phyloP scores from a whole-genome alignment of 2,113 vertebrate species.

The Laterallus jamaicensis region DNA sequence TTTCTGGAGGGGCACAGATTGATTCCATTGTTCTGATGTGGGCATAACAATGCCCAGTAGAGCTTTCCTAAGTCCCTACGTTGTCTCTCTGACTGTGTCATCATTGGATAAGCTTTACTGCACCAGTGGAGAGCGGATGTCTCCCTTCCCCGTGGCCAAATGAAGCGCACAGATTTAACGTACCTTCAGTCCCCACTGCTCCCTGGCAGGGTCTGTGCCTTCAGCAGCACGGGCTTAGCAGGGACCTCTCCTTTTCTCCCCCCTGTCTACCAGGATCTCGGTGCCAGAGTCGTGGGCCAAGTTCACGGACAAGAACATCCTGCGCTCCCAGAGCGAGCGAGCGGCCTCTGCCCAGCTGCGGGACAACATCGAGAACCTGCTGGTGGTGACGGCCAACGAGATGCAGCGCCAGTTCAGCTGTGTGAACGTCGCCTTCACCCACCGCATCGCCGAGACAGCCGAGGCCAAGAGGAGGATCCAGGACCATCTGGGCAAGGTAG shows the following conservation, averaged over 20 bases:
- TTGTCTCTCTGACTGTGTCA: not conserved
- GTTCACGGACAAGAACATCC: constrained; percentile 91
- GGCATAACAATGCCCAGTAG: not conserved
- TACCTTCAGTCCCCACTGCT: not conserved
- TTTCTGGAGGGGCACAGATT: not conserved
- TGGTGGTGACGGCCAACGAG: constrained; percentile 84
- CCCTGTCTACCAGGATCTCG: constrained; percentile 77
- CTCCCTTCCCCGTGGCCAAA: not conserved
- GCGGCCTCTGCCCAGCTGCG: constrained; percentile 83
- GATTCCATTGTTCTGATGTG: not conserved
- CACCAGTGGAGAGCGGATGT: not conserved
- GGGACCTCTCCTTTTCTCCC: not conserved
- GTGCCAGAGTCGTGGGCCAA: constrained; percentile 91
- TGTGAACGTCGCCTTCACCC: constrained; percentile 87
- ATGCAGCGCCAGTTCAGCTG: constrained; percentile 93
- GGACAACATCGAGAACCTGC: constrained; percentile 82
- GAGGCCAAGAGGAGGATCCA: constrained; percentile 91
- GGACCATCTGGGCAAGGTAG: constrained; percentile 85
- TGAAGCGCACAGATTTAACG: too few species aligned
- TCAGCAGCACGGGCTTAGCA: not conserved
- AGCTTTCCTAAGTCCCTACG: not conserved
- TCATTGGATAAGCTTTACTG: not conserved
- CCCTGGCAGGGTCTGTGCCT: not conserved
- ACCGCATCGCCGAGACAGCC: constrained; percentile 83
- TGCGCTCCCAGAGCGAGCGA: constrained; percentile 86